Percentiles rank a stretch among this genome's conserved stretches.
Conservation (phyloP, 2,888 invertebrate species). For the Caenorhabditis zanzibari region DNA sequence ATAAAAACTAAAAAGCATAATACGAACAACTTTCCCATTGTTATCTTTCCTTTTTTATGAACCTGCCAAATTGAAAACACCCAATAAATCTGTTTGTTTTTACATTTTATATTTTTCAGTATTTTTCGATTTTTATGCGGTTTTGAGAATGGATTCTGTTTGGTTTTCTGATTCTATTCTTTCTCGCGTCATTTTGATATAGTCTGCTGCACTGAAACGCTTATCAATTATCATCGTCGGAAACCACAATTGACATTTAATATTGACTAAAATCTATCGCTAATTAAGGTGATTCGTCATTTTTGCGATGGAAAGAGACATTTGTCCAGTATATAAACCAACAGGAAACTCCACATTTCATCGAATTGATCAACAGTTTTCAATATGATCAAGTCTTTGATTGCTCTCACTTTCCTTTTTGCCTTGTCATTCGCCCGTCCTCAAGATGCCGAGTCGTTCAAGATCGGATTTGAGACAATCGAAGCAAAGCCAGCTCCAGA, state of each 20-base stretch:
- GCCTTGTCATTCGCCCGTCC: constrained; percentile 40
- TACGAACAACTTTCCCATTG: neutral
- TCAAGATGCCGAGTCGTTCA: constrained; percentile 25
- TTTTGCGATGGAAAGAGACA: constrained; percentile 3
- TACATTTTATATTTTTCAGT: neutral
- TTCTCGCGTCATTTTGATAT: constrained; percentile 14
- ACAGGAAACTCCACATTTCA: neutral
- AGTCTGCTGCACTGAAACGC: constrained; percentile 29
- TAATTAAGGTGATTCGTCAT: constrained; percentile 32
- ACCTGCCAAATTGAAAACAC: neutral
- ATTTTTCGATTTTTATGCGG: neutral
- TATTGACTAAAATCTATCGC: constrained; percentile 37
- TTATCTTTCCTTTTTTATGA: neutral
- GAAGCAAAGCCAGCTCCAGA: constrained; percentile 52
- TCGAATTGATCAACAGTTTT: constrained; percentile 26
- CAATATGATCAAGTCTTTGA: constrained; percentile 20
- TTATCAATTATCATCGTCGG: constrained; percentile 52
- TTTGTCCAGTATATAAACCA: constrained; percentile 3
- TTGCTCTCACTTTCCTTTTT: constrained; percentile 30
- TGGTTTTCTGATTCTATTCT: constrained; percentile 9
- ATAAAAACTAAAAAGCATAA: constrained; percentile 8
- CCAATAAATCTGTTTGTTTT: neutral
- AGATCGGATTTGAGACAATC: constrained; percentile 34
- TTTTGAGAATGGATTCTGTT: neutral
- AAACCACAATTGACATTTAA: constrained; percentile 47